phyloP scores from a whole-genome alignment of 2,888 invertebrate genomes.

The Stratiomys singularior region DNA sequence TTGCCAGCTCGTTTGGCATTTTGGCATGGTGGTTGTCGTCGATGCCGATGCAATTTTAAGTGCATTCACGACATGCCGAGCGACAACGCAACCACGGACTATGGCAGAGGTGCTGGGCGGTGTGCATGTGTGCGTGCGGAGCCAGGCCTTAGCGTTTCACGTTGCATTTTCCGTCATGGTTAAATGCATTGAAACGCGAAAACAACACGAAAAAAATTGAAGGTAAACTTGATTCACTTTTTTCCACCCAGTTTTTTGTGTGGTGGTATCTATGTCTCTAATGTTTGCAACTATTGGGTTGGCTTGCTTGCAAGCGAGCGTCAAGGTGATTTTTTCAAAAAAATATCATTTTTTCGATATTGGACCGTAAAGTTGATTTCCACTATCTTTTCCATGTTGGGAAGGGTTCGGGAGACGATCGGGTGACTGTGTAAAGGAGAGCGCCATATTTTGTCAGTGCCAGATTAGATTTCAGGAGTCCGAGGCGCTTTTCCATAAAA shows the following conservation, averaged over 20 bases:
- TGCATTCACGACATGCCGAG: constrained; percentile 20
- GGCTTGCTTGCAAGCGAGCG: neutral
- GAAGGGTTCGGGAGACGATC: neutral
- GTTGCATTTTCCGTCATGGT: constrained; percentile 50
- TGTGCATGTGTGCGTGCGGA: constrained; percentile 34
- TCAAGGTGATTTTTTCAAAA: constrained; percentile 9
- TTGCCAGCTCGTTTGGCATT: constrained; percentile 18
- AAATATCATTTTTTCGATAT: no score
- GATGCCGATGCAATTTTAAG: constrained; percentile 26
- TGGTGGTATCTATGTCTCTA: constrained; percentile 31
- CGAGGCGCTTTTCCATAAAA: neutral
- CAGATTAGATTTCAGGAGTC: constrained; percentile 17
- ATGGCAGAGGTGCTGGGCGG: neutral
- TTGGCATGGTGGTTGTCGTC: constrained; percentile 21
- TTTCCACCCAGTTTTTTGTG: constrained; percentile 42
- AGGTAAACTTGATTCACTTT: constrained; percentile 52
- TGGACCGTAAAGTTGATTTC: constrained; percentile 13
- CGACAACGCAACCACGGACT: neutral
- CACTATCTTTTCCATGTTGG: neutral
- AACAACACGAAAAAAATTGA: constrained; percentile 42
- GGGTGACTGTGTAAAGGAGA: neutral
- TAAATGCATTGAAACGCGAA: constrained; percentile 48
- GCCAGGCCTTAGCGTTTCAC: constrained; percentile 44
- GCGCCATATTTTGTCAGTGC: constrained; percentile 2
- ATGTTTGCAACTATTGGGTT: constrained; percentile 10